Conservation (phyloP, 1,140 invertebrate species). For the Papilio helenus region DNA sequence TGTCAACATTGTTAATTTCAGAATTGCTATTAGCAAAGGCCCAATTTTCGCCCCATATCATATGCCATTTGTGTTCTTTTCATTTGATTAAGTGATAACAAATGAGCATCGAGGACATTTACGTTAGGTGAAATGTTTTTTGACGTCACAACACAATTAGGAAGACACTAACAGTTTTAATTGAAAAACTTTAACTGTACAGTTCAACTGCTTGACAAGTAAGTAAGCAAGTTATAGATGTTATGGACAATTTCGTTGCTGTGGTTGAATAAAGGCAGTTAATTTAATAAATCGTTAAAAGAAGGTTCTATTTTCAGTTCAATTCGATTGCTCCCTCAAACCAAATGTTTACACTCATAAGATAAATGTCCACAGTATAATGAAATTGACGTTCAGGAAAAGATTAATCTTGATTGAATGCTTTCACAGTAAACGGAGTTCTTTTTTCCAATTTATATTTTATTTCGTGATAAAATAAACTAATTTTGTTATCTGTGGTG, state of each 20-base stretch:
- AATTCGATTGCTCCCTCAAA: constrained; percentile 29
- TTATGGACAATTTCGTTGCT: background rate
- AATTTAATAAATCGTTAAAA: background rate
- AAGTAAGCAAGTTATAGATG: no score
- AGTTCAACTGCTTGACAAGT: no score
- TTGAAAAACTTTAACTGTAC: no score
- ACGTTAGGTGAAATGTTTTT: no score
- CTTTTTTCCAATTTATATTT: background rate
- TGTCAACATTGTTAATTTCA: constrained; percentile 38
- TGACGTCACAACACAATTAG: no score
- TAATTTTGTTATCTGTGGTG: background rate
- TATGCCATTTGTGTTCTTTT: background rate
- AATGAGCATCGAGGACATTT: background rate
- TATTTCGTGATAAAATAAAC: background rate
- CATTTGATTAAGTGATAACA: background rate
- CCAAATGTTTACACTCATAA: constrained; percentile 30
- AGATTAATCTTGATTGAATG: constrained; percentile 39
- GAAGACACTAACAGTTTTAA: no score
- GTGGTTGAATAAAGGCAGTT: background rate
- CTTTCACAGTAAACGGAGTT: background rate
- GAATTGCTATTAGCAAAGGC: constrained; percentile 23
- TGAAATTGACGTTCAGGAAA: constrained; percentile 34
- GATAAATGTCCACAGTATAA: constrained; percentile 37
- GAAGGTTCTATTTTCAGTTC: constrained; percentile 25
- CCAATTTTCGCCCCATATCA: constrained; percentile 14